These are phyloP conservation scores for Liparis tanakae DNA, from an alignment of 2,797 vertebrate genomes.

Conservation along the genomic window DNA sequence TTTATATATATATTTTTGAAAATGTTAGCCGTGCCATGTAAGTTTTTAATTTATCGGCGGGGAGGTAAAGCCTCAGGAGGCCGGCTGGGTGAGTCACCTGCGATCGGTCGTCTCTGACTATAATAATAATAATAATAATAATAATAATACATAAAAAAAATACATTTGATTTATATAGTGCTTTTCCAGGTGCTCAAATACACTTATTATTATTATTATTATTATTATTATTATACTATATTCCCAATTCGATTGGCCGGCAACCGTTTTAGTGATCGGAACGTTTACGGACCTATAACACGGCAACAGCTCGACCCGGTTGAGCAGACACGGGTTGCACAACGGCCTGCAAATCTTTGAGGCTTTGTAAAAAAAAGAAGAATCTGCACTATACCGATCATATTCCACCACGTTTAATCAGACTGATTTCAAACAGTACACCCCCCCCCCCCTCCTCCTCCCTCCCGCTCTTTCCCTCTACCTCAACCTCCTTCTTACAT, in stretches of 20 bases:
- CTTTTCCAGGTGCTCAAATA: too few relatives aligned
- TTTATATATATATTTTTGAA: constrained; percentile 80
- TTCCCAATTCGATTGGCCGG: constrained; percentile 70
- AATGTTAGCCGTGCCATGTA: constrained; percentile 75
- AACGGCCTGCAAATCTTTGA: constrained; percentile 59
- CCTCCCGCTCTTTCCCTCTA: constrained; percentile 75
- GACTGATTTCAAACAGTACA: constrained; percentile 62
- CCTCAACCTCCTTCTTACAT: constrained; percentile 75
- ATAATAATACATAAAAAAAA: too few relatives aligned
- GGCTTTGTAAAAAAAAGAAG: constrained; percentile 48
- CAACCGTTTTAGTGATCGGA: constrained; percentile 69
- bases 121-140: too few relatives aligned
- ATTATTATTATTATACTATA: too few relatives aligned
- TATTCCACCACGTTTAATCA: constrained; percentile 71
- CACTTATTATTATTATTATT: too few relatives aligned
- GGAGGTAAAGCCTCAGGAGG: constrained; percentile 68
- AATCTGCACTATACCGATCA: constrained; percentile 78
- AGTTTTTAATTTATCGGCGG: constrained; percentile 66
- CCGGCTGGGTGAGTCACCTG: constrained; percentile 65
- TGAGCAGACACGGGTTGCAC: constrained; percentile 73
- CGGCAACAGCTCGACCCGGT: constrained; percentile 69
- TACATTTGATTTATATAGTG: too few relatives aligned
- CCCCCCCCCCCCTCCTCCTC: constrained; percentile 49
- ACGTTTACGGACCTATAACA: constrained; percentile 75
- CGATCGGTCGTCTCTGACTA: constrained; percentile 70